Base-by-base conservation (phyloP, 2,888 invertebrate genomes). In the Yponomeuta plumbellus region DNA sequence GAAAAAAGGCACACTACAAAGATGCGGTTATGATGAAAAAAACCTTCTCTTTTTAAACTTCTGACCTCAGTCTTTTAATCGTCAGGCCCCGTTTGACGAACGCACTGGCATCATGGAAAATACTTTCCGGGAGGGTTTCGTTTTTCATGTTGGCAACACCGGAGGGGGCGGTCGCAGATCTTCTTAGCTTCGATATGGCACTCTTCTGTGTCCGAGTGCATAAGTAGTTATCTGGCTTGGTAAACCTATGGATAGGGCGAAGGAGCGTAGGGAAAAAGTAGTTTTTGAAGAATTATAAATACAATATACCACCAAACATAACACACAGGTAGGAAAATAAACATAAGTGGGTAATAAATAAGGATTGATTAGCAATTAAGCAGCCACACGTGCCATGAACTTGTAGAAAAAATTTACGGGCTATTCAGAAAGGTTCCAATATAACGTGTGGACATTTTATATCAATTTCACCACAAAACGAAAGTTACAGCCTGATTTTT, bases 31-130 rank as follows among this genome's bases (percentile, higher is more conserved):
- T 73, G 44, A 52, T 13, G 17, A 52, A 52, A 52, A 80, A 85
- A 84, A 83, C 85, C 86, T 39, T 34, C 58, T 34, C 58, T 11
- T 23, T 21, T 34, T 52, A 66, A 65, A 57, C 85, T 82, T 84
- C 91, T 90, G 89, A 92, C 92, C 92, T 92, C 88, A 92, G 83
- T 75, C 91, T 84, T 81, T 92, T 92, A 69, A 91, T 91, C 73
- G 91, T 90, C 80, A 92, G 80, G 78, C 91, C 91, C 68, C 90
- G 83, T 76, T 89, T 91, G 80, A 91, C 84, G 80, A 89, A 89
- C 70, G 85, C 89, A 76, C 87, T 89, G 69, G 91, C 91, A 71
- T 91, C 91, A 76, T 85, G 86, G 81, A 92, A 87, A 73, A 91
- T 78, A 73, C 86, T 84, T 72, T 89, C 91, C 73, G 85, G 71